Base-by-base conservation (phyloP, 23 tunicate species). In the Trididemnum miniatum region DNA sequence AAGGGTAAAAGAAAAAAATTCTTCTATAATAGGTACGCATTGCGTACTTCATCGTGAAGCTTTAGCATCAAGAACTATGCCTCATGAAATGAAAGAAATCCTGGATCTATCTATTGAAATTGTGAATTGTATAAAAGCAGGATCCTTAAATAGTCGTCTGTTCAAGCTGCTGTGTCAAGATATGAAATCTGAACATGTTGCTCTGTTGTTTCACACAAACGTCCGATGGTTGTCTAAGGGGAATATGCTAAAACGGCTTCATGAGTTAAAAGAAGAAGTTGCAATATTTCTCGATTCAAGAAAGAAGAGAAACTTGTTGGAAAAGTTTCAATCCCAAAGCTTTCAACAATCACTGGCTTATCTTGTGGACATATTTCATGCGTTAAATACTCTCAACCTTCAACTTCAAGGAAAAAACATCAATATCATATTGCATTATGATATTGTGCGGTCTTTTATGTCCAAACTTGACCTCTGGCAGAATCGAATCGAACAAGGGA, bases 391-490 rank as follows among this genome's bases (percentile, higher is more conserved):
- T 71, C 71, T 83, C 80, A 83, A 72, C 52, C 87, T 71, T 52
- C 54, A 72, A 34, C 72, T 59, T 44, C 87, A 83, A 83, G 80
- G 57, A 52, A 83, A 83, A 66, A 71, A 73, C 59, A 72, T 72
- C 71, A 83, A 73, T 50, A 34, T 72, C 78, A 72, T 83, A 7
- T 32, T 72, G 63, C 76, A 72, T 72, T 72, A 73, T 40, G 71
- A 83, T 36, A 77, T 77, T 36, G 27, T 77, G 50, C 82, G 67
- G 51, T 51, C 82, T 77, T 77, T 77, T 57, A 52, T 77, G 51
- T 35, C 82, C 82, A 77, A 77, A 77, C 82, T 77, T 36, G 82
- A 77, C 82, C 82, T 77, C 82, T 77, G 82, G 82, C 27, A 77
- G 82, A 77, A 22, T 77, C 67, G 67, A 54, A 77, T 77, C 52